Percentiles rank a stretch among this genome's conserved stretches.
phyloP scores from a whole-genome alignment of 2,888 invertebrate species.

The Flexamia atlantica region DNA sequence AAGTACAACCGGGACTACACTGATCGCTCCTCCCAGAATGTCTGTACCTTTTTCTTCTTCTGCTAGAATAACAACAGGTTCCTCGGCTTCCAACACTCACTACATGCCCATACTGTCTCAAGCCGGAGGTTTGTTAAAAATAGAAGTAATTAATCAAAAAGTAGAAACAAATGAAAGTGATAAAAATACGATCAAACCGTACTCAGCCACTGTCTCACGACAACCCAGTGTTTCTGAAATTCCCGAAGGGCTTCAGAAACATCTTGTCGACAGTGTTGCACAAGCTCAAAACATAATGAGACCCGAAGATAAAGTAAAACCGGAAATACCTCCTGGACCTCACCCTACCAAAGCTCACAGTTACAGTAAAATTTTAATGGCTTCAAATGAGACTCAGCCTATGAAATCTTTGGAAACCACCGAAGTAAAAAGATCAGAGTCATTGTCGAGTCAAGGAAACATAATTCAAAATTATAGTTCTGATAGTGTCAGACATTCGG shows the following conservation, averaged over 20 bases:
- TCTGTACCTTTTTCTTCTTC: conserved; percentile 61
- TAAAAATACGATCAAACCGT: conserved; percentile 26
- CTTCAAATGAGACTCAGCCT: conserved; percentile 43
- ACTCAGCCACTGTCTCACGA: not conserved
- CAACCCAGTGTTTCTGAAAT: conserved; percentile 22
- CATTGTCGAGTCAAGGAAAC: not conserved
- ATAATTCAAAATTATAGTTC: conserved; percentile 56
- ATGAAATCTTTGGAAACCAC: not conserved
- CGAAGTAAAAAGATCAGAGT: conserved; percentile 27
- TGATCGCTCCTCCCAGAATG: conserved; percentile 60
- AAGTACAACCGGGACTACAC: conserved; percentile 60
- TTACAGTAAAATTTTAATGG: conserved; percentile 51
- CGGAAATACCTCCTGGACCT: conserved; percentile 29
- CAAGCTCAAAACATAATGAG: conserved; percentile 32
- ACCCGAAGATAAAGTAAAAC: conserved; percentile 36
- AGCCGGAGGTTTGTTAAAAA: conserved; percentile 62
- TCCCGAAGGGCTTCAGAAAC: conserved; percentile 48
- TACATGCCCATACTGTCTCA: conserved; percentile 62
- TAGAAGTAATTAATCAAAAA: conserved; percentile 62
- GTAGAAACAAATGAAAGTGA: conserved; percentile 41
- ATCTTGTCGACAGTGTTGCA: conserved; percentile 44
- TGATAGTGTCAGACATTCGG: conserved; percentile 47
- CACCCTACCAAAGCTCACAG: conserved; percentile 50
- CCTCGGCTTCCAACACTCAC: conserved; percentile 50
- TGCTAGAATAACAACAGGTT: conserved; percentile 54